Evolutionary conservation across 2,888 invertebrate genomes (phyloP), one percentile per base, ranked within the genome.

Genomic region (Hoplodrina ambigua): DNA sequence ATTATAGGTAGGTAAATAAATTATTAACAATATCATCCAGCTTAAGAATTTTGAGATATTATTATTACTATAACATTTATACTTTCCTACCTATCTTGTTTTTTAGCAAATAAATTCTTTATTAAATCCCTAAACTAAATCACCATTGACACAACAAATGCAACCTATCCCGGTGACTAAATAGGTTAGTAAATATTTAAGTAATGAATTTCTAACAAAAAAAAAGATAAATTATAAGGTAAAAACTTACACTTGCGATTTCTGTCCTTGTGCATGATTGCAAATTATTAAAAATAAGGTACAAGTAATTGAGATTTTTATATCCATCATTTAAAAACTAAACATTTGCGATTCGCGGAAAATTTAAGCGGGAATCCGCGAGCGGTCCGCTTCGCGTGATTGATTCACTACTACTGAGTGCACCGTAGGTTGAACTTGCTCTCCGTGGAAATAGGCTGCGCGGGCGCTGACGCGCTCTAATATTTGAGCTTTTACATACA

Each of bases 331-430:
- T 87, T 84, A 86, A 84, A 53, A 86, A 85, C 84, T 85, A 88
- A 86, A 89, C 93, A 93, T 91, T 84, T 70, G 72, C 87, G 86
- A 89, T 86, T 85, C 86, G 86, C 85, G 86, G 77, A 65, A 84
- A 70, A 81, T 75, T 84, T 75, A 83, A 78, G 86, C 88, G 88
- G 85, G 73, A 81, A 80, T 84, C 77, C 85, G 88, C 88, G 85
- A 89, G 77, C 88, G 91, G 94, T 92, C 92, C 90, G 92, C 86
- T 88, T 88, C 90, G 92, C 92, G 90, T 88, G 91, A 90, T 90
- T 84, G 90, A 85, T 90, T 87, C 89, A 88, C 90, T 81, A 89
- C 88, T 88, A 94, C 94, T 95, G 93, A 90, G 89, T 85, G 86
- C 85, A 82, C 87, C 87, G 85, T 86, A 85, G 77, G 79, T 83